phyloP scores from a whole-genome alignment of 2,113 vertebrate species.

The Hucho hucho region DNA sequence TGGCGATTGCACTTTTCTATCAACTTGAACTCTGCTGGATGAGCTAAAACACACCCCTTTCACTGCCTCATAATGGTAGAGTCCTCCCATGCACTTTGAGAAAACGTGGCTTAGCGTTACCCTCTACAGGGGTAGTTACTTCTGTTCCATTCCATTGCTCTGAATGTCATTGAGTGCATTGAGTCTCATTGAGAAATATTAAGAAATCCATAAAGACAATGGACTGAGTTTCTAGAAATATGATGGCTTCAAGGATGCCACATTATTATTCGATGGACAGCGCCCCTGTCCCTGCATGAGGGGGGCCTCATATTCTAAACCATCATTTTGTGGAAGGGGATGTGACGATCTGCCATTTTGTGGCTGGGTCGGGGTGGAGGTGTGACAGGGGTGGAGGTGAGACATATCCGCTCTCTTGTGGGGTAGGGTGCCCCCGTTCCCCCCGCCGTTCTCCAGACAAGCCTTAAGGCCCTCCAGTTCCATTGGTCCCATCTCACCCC shows the following conservation, averaged over 20 bases:
- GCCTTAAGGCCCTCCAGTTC: conserved; percentile 84
- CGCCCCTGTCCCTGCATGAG: conserved; percentile 81
- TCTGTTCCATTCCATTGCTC: conserved; percentile 10
- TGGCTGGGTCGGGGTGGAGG: conserved; percentile 24
- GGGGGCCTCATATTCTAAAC: conserved; percentile 77
- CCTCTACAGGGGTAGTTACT: neutral
- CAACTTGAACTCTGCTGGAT: conserved; percentile 18
- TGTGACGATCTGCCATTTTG: conserved; percentile 46
- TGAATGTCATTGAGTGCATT: conserved; percentile 24
- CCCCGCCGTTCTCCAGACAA: conserved; percentile 73
- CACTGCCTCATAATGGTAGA: neutral
- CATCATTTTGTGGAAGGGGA: conserved; percentile 43
- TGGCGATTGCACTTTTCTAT: conserved; percentile 67
- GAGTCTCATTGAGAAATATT: neutral
- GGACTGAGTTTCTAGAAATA: conserved; percentile 75
- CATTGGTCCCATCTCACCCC: conserved; percentile 51
- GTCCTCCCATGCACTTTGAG: conserved; percentile 19
- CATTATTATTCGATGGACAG: conserved; percentile 76
- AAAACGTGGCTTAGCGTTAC: conserved; percentile 30
- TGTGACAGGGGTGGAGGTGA: conserved; percentile 49
- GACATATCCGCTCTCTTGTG: conserved; percentile 71
- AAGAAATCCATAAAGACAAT: neutral
- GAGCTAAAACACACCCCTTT: conserved; percentile 6
- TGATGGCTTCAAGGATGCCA: conserved; percentile 75
- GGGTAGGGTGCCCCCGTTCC: conserved; percentile 64